Evolutionary conservation across 2,113 vertebrate species (phyloP).

Genomic region (Chitala chitala): DNA sequence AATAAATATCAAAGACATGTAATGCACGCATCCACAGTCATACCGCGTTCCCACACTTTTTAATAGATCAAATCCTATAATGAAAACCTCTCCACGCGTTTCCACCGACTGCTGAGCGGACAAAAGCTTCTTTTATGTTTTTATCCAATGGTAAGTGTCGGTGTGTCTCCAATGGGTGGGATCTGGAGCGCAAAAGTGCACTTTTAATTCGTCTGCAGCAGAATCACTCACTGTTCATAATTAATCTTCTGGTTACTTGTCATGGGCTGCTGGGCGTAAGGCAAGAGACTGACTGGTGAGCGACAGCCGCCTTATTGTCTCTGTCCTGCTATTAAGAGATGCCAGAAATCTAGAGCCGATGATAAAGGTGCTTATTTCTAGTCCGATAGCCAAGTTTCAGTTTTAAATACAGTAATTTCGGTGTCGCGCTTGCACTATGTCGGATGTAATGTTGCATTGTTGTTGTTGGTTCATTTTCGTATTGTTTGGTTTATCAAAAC

Average conservation of each 20-base stretch:
- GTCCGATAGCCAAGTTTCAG: too few relatives aligned
- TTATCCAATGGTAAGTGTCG: constrained; percentile 39
- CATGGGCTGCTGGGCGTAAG: background rate
- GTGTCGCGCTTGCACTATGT: too few relatives aligned
- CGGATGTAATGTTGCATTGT: too few relatives aligned
- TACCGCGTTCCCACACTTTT: too few relatives aligned
- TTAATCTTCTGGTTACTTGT: background rate
- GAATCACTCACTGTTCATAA: constrained; percentile 23
- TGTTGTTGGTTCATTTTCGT: too few relatives aligned
- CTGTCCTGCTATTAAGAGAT: constrained; percentile 13
- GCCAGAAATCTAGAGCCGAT: constrained; percentile 3
- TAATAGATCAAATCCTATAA: background rate
- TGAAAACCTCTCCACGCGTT: background rate
- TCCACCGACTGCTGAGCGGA: background rate
- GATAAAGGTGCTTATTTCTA: too few relatives aligned
- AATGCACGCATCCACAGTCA: too few relatives aligned
- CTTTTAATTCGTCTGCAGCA: constrained; percentile 31
- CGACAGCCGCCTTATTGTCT: background rate
- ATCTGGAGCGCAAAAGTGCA: constrained; percentile 29
- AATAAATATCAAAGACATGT: too few relatives aligned
- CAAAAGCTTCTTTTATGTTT: constrained; percentile 32
- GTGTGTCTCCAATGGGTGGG: constrained; percentile 37
- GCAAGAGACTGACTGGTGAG: background rate
- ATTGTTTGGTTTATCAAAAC: too few relatives aligned
- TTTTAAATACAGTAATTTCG: too few relatives aligned